Percentiles rank a stretch among this genome's conserved stretches.
phyloP scores from a whole-genome alignment of 2,888 invertebrate species.

The Agonum fuliginosum region DNA sequence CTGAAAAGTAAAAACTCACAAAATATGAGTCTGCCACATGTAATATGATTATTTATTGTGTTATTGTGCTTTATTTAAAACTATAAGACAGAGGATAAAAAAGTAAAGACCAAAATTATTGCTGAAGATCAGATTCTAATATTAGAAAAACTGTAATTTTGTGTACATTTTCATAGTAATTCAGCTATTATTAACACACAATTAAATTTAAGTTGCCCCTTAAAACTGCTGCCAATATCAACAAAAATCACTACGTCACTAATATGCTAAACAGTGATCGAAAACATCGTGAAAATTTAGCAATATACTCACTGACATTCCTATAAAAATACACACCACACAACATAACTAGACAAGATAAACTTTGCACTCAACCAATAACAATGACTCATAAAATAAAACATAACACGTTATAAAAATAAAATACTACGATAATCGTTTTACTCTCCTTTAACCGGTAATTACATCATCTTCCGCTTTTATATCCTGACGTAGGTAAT shows the following conservation, averaged over 20 bases:
- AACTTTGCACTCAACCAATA: constrained; percentile 16
- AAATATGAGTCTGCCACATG: too few relatives aligned
- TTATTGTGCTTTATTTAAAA: too few relatives aligned
- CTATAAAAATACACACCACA: not conserved
- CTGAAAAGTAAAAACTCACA: too few relatives aligned
- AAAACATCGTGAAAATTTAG: not conserved
- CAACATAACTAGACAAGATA: not conserved
- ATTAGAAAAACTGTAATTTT: too few relatives aligned
- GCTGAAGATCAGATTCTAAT: too few relatives aligned
- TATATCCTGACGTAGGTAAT: constrained; percentile 18
- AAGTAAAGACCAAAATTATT: too few relatives aligned
- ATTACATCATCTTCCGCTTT: constrained; percentile 45
- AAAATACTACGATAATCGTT: constrained; percentile 26
- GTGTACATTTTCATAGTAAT: too few relatives aligned
- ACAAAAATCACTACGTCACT: not conserved
- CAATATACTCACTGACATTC: not conserved
- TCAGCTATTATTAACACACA: too few relatives aligned
- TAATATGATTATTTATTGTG: too few relatives aligned
- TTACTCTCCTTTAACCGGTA: constrained; percentile 27
- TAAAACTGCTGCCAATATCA: not conserved
- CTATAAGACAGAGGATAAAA: too few relatives aligned
- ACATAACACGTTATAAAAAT: constrained; percentile 32
- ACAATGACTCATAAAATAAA: constrained; percentile 26
- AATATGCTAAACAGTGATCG: not conserved
- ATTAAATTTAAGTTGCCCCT: too few relatives aligned